A percentile compares a stretch with the other conserved stretches of the same genome.
Evolutionary conservation across 2,888 invertebrate species (phyloP).

Genomic region (Melanotus villosus): DNA sequence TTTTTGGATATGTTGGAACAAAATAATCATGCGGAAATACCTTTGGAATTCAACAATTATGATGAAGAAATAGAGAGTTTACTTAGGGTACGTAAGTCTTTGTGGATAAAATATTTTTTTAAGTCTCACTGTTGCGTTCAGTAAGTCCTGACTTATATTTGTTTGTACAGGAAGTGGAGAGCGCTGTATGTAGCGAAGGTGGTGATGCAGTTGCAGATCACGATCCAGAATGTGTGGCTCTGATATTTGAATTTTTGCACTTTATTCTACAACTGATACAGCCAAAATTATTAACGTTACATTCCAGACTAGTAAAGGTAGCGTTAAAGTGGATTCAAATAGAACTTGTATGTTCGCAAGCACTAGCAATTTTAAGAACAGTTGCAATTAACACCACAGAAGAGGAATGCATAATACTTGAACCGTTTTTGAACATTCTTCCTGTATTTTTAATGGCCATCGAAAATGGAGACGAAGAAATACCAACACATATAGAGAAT

Average conservation of each 20-base stretch:
- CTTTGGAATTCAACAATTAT: conserved; percentile 59
- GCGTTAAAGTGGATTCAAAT: conserved; percentile 70
- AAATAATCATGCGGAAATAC: conserved; percentile 52
- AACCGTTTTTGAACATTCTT: too few relatives aligned
- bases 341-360: conserved; percentile 67
- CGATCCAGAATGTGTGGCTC: conserved; percentile 69
- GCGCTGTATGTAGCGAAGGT: conserved; percentile 54
- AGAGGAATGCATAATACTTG: conserved; percentile 57
- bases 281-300: conserved; percentile 63
- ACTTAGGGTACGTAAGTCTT: conserved; percentile 58
- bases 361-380: conserved; percentile 66
- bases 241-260: conserved; percentile 70
- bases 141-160: too few relatives aligned
- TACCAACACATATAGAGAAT: too few relatives aligned
- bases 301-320: conserved; percentile 66
- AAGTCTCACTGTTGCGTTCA: too few relatives aligned
- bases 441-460: conserved; percentile 67
- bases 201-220: conserved; percentile 49
- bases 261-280: conserved; percentile 68
- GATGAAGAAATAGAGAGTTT: conserved; percentile 64
- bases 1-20: conserved; percentile 70
- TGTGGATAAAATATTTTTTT: too few relatives aligned
- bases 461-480: too few relatives aligned
- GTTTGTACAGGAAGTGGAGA: conserved; percentile 57
- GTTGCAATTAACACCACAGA: too few relatives aligned